phyloP scores from a whole-genome alignment of 2,888 invertebrate species.

The Amphipoea oculea region DNA sequence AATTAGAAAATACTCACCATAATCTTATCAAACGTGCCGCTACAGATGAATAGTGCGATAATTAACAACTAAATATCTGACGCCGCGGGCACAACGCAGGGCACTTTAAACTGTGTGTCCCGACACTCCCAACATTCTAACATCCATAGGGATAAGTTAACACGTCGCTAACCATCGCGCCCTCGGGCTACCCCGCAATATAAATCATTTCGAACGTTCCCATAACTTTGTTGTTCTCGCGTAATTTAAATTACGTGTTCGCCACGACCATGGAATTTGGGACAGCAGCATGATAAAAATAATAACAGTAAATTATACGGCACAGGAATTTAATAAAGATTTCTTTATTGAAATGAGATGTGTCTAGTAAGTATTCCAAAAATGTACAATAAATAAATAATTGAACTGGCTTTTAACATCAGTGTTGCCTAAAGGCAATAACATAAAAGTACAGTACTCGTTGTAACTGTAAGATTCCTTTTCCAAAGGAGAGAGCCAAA shows the following conservation, averaged over 20 bases:
- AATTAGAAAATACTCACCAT: not conserved
- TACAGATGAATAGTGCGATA: conserved; percentile 23
- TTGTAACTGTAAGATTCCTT: not conserved
- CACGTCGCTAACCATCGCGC: conserved; percentile 77
- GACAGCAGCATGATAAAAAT: conserved; percentile 42
- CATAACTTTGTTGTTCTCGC: conserved; percentile 82
- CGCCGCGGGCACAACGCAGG: conserved; percentile 60
- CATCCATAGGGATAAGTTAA: conserved; percentile 78
- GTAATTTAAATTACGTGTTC: conserved; percentile 82
- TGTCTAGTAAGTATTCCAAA: not conserved
- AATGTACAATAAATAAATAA: not conserved
- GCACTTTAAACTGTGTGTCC: conserved; percentile 66
- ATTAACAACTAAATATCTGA: conserved; percentile 46
- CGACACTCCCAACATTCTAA: conserved; percentile 53
- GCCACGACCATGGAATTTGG: conserved; percentile 71
- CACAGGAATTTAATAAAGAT: conserved; percentile 51
- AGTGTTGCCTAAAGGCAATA: not conserved
- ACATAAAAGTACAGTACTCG: not conserved
- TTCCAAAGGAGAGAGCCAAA: conserved; percentile 11
- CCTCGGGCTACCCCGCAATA: conserved; percentile 80
- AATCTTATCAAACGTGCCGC: not conserved
- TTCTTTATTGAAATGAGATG: conserved; percentile 33
- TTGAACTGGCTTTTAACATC: not conserved
- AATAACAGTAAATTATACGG: conserved; percentile 54
- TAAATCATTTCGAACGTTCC: conserved; percentile 81